phyloP scores from a whole-genome alignment of 2,797 vertebrate species.

The Karalla daura region DNA sequence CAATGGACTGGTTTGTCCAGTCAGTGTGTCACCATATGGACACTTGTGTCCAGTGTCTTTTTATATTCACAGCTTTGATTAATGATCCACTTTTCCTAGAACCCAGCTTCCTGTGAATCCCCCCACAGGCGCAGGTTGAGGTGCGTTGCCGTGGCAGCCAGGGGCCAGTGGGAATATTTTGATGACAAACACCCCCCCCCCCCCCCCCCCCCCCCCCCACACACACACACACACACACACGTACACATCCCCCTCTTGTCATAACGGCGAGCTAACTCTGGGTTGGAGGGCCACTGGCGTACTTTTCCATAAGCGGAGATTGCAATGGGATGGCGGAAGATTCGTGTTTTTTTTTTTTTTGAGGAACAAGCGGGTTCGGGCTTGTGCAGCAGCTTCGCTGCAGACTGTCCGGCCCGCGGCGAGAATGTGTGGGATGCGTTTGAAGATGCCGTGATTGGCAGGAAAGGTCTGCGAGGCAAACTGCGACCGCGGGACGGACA shows the following conservation, averaged over 20 bases:
- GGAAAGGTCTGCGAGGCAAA: neutral
- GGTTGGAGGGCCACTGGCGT: neutral
- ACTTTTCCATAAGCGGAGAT: conserved; percentile 42
- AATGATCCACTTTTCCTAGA: conserved; percentile 73
- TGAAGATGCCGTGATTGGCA: neutral
- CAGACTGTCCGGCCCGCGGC: neutral
- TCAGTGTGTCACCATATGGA: conserved; percentile 47
- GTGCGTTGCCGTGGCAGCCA: conserved; percentile 49
- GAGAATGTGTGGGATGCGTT: neutral
- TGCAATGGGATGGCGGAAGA: neutral
- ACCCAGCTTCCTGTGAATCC: conserved; percentile 6
- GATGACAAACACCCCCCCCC: conserved; percentile 21
- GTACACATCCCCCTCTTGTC: too few species aligned
- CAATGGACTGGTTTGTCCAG: conserved; percentile 50
- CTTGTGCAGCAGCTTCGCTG: neutral
- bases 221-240: too few species aligned
- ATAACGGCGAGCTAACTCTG: neutral
- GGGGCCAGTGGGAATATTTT: conserved; percentile 46
- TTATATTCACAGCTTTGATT: conserved; percentile 55
- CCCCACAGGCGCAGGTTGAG: conserved; percentile 2
- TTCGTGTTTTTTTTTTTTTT: too few species aligned
- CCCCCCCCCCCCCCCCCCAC: too few species aligned
- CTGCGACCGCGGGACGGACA: neutral
- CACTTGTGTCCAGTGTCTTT: conserved; percentile 52
- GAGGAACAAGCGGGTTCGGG: neutral